Conservation (phyloP, 1,140 invertebrate genomes). For the Megalonaias nervosa region DNA sequence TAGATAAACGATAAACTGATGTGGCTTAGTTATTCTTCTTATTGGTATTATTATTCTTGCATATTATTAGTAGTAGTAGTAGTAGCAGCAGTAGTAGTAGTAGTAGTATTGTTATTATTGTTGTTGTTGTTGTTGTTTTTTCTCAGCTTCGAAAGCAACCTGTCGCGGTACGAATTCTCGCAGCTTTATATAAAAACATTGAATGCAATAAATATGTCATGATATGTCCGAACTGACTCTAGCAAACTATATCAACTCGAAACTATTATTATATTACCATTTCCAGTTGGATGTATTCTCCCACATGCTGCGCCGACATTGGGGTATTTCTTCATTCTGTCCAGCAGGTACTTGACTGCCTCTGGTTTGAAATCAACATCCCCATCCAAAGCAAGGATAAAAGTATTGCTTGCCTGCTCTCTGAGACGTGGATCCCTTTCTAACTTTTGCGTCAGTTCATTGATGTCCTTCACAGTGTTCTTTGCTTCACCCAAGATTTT, state of each 20-base stretch:
- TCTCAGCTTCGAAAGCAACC: too few species aligned
- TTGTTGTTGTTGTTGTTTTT: too few species aligned
- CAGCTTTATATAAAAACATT: background rate
- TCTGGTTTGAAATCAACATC: slow-evolving; percentile 76
- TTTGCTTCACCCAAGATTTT: slow-evolving; percentile 32
- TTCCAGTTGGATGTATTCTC: slow-evolving; percentile 75
- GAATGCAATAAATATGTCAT: background rate
- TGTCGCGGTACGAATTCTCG: too few species aligned
- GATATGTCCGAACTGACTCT: background rate
- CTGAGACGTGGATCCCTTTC: slow-evolving; percentile 80
- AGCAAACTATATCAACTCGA: background rate
- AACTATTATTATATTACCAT: slow-evolving; percentile 48
- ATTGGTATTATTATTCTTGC: too few species aligned
- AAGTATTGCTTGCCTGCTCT: slow-evolving; percentile 84
- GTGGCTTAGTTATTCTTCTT: too few species aligned
- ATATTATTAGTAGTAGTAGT: too few species aligned
- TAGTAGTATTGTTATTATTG: too few species aligned
- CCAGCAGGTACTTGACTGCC: slow-evolving; percentile 74
- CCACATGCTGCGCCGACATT: slow-evolving; percentile 76
- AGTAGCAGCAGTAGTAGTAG: too few species aligned
- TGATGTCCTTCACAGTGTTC: slow-evolving; percentile 86
- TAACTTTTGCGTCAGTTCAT: slow-evolving; percentile 90
- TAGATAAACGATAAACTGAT: too few species aligned
- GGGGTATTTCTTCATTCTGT: slow-evolving; percentile 75
- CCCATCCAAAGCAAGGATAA: slow-evolving; percentile 76